Evolutionary conservation across 2,113 vertebrate genomes (phyloP).

Genomic region (Ameiurus melas): DNA sequence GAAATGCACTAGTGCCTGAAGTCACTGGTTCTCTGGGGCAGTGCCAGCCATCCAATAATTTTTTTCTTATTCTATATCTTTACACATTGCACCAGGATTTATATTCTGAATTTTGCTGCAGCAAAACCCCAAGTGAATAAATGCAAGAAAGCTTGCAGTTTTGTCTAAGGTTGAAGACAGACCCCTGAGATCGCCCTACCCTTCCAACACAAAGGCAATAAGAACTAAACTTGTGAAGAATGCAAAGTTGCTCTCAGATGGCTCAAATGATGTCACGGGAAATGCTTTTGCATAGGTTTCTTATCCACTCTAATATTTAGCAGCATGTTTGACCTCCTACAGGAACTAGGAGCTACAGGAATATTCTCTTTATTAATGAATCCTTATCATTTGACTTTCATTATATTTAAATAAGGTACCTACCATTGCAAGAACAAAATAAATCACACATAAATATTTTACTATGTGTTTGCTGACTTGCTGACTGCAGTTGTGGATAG

Average conservation of each 20-base stretch:
- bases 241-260: constrained; percentile 13
- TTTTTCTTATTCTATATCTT: constrained; percentile 16
- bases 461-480: constrained; percentile 5
- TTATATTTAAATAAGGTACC: constrained; percentile 53
- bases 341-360: too few relatives aligned
- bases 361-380: constrained; percentile 47
- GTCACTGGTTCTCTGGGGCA: neutral
- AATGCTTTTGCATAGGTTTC: constrained; percentile 38
- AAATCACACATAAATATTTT: constrained; percentile 36
- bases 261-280: constrained; percentile 31
- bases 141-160: constrained; percentile 6
- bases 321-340: constrained; percentile 41
- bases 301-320: constrained; percentile 34
- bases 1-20: neutral
- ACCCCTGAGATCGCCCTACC: constrained; percentile 11
- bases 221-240: constrained; percentile 17
- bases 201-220: constrained; percentile 13
- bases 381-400: constrained; percentile 53
- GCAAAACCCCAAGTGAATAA: constrained; percentile 22
- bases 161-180: constrained; percentile 20
- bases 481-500: constrained; percentile 20
- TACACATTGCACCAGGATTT: constrained; percentile 19
- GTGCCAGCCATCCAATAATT: neutral
- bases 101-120: neutral
- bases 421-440: constrained; percentile 22